Percentiles rank a stretch among this genome's conserved stretches.
These are phyloP conservation scores for Conger conger DNA, from an alignment of 2,113 vertebrate species.

Conservation along the genomic window DNA sequence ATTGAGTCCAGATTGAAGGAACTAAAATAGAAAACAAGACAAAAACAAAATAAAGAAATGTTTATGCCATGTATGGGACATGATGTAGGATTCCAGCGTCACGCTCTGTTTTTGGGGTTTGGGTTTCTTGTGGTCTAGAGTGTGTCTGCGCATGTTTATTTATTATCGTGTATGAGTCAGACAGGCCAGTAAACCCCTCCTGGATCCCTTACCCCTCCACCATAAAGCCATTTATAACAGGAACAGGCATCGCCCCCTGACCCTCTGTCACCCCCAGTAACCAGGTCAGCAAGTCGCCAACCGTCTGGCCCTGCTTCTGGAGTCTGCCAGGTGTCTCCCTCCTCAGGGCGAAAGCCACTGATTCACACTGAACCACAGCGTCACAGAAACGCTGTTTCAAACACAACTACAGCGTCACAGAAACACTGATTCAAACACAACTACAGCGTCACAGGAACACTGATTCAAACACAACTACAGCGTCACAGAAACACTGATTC, in stretches of 20 bases:
- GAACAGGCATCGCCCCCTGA: background rate
- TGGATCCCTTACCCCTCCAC: background rate
- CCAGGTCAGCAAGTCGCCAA: background rate
- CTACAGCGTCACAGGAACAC: no score
- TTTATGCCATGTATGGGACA: background rate
- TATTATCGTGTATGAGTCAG: background rate
- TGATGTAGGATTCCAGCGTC: background rate
- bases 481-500: no score
- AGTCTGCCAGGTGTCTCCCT: background rate
- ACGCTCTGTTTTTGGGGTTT: background rate
- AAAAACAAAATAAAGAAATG: slow-evolving; percentile 24
- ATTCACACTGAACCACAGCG: background rate
- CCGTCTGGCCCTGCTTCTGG: background rate
- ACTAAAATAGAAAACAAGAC: slow-evolving; percentile 14
- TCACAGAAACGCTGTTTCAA: background rate
- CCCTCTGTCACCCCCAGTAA: background rate
- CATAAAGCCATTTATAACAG: background rate
- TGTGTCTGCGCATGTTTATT: background rate
- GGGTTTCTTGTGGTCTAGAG: background rate
- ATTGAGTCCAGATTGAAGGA: background rate
- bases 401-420: no score
- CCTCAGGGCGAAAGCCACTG: background rate
- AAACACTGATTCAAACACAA: no score
- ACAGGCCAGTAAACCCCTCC: background rate
- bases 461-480: no score